Conservation (phyloP, 2,113 vertebrate genomes). For the Nothobranchius kuhntae region DNA sequence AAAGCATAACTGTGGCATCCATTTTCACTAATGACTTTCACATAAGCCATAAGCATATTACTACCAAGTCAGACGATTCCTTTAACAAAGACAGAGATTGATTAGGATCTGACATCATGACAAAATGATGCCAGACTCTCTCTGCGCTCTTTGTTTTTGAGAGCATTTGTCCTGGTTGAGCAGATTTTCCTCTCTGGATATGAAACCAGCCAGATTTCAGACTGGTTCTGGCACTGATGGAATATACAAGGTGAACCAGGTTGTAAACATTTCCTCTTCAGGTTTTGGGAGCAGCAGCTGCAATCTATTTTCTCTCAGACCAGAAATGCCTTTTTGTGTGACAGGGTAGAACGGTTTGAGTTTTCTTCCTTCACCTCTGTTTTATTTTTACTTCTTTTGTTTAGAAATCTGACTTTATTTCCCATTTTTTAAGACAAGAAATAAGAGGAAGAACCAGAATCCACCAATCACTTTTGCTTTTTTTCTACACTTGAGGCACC, state of each 20-base stretch:
- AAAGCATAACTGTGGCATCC: neutral
- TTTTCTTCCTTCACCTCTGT: too few relatives aligned
- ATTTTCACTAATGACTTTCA: neutral
- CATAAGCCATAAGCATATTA: neutral
- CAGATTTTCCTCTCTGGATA: neutral
- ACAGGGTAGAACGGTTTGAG: conserved; percentile 38
- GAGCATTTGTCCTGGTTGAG: neutral
- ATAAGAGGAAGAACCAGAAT: conserved; percentile 14
- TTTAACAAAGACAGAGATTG: neutral
- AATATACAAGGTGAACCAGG: conserved; percentile 53
- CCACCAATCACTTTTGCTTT: conserved; percentile 11
- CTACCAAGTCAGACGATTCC: neutral
- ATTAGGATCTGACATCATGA: conserved; percentile 15
- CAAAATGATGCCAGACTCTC: neutral
- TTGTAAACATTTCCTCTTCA: conserved; percentile 65
- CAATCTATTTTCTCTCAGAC: conserved; percentile 58
- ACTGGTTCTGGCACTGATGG: conserved; percentile 42
- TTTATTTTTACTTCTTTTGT: conserved; percentile 3
- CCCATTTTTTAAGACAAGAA: conserved; percentile 24
- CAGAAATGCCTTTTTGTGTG: conserved; percentile 58
- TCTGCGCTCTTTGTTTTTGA: neutral
- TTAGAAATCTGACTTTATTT: conserved; percentile 28
- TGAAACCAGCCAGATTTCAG: conserved; percentile 13
- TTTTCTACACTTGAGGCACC: conserved; percentile 16
- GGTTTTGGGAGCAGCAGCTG: conserved; percentile 63